These are phyloP conservation scores for Gymnoscopelus microlampas DNA, from an alignment of 2,797 vertebrate genomes.

Conservation along the genomic window DNA sequence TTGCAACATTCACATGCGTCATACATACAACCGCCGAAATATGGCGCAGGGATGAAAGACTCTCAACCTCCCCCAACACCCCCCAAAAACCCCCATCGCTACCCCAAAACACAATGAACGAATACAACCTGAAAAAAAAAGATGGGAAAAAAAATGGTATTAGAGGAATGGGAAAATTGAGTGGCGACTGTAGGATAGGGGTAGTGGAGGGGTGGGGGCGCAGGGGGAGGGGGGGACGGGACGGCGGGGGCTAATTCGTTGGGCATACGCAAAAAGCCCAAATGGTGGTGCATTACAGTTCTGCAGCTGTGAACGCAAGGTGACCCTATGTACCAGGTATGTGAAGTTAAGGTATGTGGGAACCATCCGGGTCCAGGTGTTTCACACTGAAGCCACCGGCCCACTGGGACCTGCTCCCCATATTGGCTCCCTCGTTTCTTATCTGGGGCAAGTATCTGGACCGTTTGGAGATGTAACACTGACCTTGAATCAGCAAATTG, in stretches of 20 bases:
- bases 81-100: background rate
- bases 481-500: constrained; percentile 74
- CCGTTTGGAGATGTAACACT: constrained; percentile 65
- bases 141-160: background rate
- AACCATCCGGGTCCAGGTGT: constrained; percentile 17
- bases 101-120: constrained; percentile 1
- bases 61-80: constrained; percentile 9
- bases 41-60: constrained; percentile 48
- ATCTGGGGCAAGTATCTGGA: constrained; percentile 49
- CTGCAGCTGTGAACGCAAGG: constrained; percentile 69
- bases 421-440: constrained; percentile 21
- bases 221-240: no score
- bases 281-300: constrained; percentile 64
- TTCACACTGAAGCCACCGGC: no score
- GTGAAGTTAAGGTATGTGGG: background rate
- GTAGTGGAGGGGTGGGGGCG: no score
- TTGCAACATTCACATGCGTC: constrained; percentile 39
- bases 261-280: constrained; percentile 29
- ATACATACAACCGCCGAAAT: constrained; percentile 21
- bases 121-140: constrained; percentile 15
- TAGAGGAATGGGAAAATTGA: constrained; percentile 29
- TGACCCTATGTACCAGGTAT: constrained; percentile 63
- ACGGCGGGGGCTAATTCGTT: constrained; percentile 19
- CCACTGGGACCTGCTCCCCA: background rate
- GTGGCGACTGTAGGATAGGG: no score